Conservation (phyloP, 2,797 vertebrate species). For the Scolopax bukidnonensis region DNA sequence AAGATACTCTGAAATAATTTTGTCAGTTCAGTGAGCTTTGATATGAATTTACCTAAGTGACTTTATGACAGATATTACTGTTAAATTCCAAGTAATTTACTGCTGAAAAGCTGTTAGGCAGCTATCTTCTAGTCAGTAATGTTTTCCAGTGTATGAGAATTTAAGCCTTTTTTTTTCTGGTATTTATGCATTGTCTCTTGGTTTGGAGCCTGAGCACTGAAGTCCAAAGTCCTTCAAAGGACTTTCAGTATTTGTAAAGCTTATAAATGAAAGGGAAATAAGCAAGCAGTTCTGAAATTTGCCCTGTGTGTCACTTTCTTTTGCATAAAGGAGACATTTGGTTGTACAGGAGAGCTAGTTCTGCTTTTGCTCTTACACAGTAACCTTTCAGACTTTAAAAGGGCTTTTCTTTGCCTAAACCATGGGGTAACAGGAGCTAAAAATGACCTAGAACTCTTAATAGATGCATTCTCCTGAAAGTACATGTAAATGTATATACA, state of each 20-base stretch:
- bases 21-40: not conserved
- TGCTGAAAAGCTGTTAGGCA: not conserved
- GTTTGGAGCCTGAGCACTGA: not conserved
- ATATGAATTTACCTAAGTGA: not conserved
- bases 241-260: not conserved
- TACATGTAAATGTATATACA: not conserved
- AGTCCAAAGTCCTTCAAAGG: not conserved
- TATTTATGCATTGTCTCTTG: not conserved
- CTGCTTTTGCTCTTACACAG: not conserved
- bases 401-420: not conserved
- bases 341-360: not conserved
- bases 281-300: not conserved
- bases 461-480: not conserved
- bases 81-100: not conserved
- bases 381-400: not conserved
- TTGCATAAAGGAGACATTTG: not conserved
- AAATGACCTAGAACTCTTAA: not conserved
- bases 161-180: not conserved
- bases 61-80: not conserved
- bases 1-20: not conserved
- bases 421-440: not conserved
- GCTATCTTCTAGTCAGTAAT: not conserved
- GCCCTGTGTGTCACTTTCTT: not conserved
- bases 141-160: not conserved
- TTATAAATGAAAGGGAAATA: not conserved